Evolutionary conservation across 2,113 vertebrate genomes (phyloP).

Genomic region (Puffinus mauretanicus): DNA sequence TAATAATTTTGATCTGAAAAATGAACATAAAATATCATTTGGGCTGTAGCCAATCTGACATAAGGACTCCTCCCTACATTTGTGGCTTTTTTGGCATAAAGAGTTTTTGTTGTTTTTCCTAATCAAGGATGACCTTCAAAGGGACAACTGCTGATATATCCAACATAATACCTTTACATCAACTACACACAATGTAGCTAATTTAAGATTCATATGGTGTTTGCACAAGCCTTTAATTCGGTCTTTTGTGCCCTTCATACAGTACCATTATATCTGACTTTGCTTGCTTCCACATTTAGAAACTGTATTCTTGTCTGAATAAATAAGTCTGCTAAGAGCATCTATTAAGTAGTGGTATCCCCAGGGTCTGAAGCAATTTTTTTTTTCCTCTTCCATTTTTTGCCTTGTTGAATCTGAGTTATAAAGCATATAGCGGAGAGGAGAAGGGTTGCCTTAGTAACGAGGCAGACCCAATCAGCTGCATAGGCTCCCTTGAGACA

Average conservation of each 20-base stretch:
- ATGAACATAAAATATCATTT: not conserved
- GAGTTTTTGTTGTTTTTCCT: not conserved
- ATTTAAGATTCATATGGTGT: not conserved
- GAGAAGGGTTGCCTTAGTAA: constrained; percentile 80
- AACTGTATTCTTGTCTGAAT: constrained; percentile 47
- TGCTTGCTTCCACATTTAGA: constrained; percentile 40
- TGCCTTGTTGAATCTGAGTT: constrained; percentile 64
- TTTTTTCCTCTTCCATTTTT: constrained; percentile 17
- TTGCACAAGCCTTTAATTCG: not conserved
- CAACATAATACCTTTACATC: not conserved
- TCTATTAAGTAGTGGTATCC: constrained; percentile 60
- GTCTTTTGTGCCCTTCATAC: not conserved
- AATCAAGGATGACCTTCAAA: constrained; percentile 16
- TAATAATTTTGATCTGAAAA: not conserved
- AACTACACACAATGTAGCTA: not conserved
- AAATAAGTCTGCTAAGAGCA: constrained; percentile 44
- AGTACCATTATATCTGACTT: not conserved
- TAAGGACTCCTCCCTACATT: not conserved
- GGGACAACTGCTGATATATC: not conserved
- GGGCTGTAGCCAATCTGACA: not conserved
- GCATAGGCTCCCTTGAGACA: constrained; percentile 69
- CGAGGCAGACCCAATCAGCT: constrained; percentile 74
- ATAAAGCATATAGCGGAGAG: constrained; percentile 65
- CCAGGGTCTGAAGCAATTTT: not conserved
- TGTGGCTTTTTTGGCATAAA: not conserved